Evolutionary conservation across 2,888 invertebrate genomes (phyloP), one percentile per base, ranked within the genome.

Genomic region (Aspidapion aeneum): DNA sequence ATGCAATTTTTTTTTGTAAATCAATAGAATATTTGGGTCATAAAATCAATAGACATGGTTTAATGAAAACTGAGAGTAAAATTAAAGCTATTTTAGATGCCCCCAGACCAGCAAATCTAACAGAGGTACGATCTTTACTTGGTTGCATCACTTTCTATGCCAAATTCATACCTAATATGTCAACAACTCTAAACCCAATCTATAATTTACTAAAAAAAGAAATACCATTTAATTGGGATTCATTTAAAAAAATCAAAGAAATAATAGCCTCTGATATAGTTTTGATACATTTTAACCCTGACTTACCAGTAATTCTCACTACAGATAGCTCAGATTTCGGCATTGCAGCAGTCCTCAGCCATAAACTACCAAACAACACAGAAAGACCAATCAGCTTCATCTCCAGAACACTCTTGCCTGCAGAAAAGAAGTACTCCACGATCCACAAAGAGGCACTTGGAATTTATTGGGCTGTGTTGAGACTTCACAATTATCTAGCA

Each of bases 281-380:
- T 58, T 57, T 69, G 17, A 57, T 60, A 48, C 63, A 68, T 64
- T 69, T 63, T 66, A 49, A 70, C 60, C 65, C 70, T 21, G 51
- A 63, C 2, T 48, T 63, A 20, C 63, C 64, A 9, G 57, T 66
- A 54, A 35, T 66, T n/a, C 57, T 68, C 16, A 57, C 68, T n/a
- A 64, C 63, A 2, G 66, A 66, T 58, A 64, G 63, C 1, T 61
- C 63, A 9, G 54, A 60, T 18, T 21, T 57, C 9, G 68, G 65
- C 54, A 63, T 67, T 16, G 58, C 58, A 9, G 67, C 64, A 18
- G 58, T 58, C 7, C 21, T 67, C n/a, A 55, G 51, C 9, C 69
- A 68, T 61, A 69, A 66, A 54, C 68, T 69, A 35, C 67, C 66
- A 50, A 68, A 73, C 68, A 73, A 74, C 9, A 63, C 63, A 51